Base-by-base conservation (phyloP, 1,140 invertebrate genomes). In the Drosophila subpulchrella region DNA sequence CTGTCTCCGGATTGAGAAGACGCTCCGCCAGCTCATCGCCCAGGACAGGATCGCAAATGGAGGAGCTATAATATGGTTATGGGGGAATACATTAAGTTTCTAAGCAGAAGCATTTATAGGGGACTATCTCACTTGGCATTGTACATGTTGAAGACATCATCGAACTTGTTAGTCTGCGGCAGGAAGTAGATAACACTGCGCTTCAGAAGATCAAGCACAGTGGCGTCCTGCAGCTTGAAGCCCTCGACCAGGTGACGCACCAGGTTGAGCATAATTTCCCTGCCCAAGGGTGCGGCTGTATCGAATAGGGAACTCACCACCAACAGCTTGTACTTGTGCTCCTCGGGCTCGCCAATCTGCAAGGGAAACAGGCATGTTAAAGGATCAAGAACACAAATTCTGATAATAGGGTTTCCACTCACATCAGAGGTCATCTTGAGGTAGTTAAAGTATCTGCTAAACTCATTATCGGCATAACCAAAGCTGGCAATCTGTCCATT, bases 241-340 rank as follows among this genome's bases (percentile, higher is more conserved):
- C 96, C 97, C 55, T 93, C 94, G 10, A 96, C 88, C 13, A 99
- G 93, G 93, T 99, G 97, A 0, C 96, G 94, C 0, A 96, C 95
- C 48, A 99, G 93, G 91, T 97, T 95, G 1, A 98, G 84, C 0
- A 97, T 91, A 34, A 99, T 94, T 92, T 99, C 98, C 63, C 97
- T 94, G 0, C 97, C 97, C 13, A 97, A 92, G 2, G 97, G 96
- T 81, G 98, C 96, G 1, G 72, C 63, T 8, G 96, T 95, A 6
- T 95, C 96, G 90, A 96, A 97, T 32, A 98, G 86, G 27, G 97
- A 97, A 36, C 97, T 97, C 12, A 98, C 93, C 20, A 99, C 91
- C 6, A 95, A 95, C 15, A 99, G 94, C 78, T 97, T 96, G 76
- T 96, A 95, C 93, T 97, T 97, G 3, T 93, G 94, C 92, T 97